These are phyloP conservation scores for Hippocampus barbouri DNA, from an alignment of 2,113 vertebrate genomes.

Conservation along the genomic window DNA sequence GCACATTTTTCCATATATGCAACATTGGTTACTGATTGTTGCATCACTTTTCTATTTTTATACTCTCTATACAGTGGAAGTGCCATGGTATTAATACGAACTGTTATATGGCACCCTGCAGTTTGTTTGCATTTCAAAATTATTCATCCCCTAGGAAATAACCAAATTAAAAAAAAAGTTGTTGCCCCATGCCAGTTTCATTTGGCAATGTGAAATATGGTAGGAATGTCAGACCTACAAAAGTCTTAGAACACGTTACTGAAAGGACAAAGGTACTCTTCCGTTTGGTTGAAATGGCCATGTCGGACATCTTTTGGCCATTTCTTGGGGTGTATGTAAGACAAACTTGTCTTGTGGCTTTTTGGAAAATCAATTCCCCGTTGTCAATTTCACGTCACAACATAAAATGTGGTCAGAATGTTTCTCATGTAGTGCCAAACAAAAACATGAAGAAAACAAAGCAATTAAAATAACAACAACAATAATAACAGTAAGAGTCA, in stretches of 20 bases:
- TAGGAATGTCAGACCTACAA: background rate
- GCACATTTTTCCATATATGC: background rate
- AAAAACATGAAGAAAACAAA: too few relatives aligned
- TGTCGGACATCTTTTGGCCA: too few relatives aligned
- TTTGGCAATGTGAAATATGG: background rate
- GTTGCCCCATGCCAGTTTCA: background rate
- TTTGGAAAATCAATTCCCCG: too few relatives aligned
- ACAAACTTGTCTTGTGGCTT: too few relatives aligned
- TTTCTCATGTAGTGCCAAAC: background rate
- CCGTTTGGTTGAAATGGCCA: too few relatives aligned
- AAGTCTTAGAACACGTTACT: too few relatives aligned
- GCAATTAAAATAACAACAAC: too few relatives aligned
- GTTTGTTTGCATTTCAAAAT: background rate
- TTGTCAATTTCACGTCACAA: background rate
- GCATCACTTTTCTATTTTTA: background rate
- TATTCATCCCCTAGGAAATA: background rate
- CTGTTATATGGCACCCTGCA: background rate
- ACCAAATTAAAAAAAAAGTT: too few relatives aligned
- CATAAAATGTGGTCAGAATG: background rate
- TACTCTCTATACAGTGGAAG: background rate
- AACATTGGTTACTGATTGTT: background rate
- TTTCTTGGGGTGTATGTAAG: too few relatives aligned
- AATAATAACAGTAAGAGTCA: too few relatives aligned
- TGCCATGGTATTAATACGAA: background rate
- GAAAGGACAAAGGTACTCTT: too few relatives aligned